These are phyloP conservation scores for Dynastes tityus DNA, from an alignment of 2,888 invertebrate genomes.

Conservation along the genomic window DNA sequence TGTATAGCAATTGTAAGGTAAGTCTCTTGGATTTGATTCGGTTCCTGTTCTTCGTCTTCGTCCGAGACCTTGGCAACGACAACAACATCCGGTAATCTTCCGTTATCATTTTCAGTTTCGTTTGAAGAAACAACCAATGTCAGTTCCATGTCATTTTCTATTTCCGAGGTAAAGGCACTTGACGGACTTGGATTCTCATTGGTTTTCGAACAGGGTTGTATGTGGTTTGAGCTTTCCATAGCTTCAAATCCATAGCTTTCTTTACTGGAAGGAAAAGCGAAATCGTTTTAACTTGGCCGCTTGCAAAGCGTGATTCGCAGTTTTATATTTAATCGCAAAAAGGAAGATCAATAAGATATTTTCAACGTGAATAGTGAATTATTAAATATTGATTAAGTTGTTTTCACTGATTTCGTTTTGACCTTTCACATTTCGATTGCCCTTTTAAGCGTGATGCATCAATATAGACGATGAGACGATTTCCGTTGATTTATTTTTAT, in stretches of 20 bases:
- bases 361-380: constrained; percentile 12
- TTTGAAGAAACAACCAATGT: constrained; percentile 62
- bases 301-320: not conserved
- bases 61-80: constrained; percentile 72
- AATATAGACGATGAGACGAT: no score
- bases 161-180: constrained; percentile 66
- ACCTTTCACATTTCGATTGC: not conserved
- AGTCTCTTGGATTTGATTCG: constrained; percentile 72
- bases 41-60: constrained; percentile 62
- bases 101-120: constrained; percentile 68
- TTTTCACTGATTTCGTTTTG: not conserved
- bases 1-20: constrained; percentile 77
- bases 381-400: constrained; percentile 24
- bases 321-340: not conserved
- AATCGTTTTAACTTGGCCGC: not conserved
- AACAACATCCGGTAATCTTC: constrained; percentile 73
- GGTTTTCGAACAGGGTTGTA: constrained; percentile 63
- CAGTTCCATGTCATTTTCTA: constrained; percentile 65
- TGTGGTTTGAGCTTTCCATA: constrained; percentile 69
- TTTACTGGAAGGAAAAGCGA: constrained; percentile 62
- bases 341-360: constrained; percentile 15
- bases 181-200: constrained; percentile 64
- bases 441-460: not conserved
- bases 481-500: no score
- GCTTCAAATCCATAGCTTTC: constrained; percentile 69